These are phyloP conservation scores for Platalea minor DNA, from an alignment of 2,797 vertebrate genomes.

Conservation along the genomic window DNA sequence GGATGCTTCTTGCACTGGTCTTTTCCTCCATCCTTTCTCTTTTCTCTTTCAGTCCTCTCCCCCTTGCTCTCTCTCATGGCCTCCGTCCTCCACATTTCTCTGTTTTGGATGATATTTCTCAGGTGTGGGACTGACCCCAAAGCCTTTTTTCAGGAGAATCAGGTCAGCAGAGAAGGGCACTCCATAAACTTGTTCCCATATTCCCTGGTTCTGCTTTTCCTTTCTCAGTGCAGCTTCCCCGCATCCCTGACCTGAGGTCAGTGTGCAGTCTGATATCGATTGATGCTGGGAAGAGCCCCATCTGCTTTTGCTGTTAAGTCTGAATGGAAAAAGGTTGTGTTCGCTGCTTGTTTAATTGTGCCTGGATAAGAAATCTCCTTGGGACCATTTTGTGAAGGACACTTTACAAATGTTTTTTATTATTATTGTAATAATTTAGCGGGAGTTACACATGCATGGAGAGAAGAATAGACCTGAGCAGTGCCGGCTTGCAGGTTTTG, in stretches of 20 bases:
- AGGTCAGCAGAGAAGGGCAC: not conserved
- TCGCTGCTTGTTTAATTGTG: conserved; percentile 5
- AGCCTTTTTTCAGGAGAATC: not conserved
- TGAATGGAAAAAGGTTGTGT: not conserved
- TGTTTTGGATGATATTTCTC: not conserved
- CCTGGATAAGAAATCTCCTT: not conserved
- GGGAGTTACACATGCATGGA: not conserved
- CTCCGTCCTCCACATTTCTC: not conserved
- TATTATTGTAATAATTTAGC: not conserved
- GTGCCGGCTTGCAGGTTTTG: not conserved
- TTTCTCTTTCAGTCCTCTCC: not conserved
- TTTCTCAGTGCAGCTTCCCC: not conserved
- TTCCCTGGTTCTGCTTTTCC: not conserved
- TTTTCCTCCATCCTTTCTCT: not conserved
- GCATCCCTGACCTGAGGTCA: not conserved
- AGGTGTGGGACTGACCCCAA: not conserved
- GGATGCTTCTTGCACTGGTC: not conserved
- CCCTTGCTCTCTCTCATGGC: not conserved
- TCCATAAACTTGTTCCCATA: not conserved
- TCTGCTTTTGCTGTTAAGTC: not conserved
- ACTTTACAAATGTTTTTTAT: conserved; percentile 25
- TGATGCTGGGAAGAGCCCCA: not conserved
- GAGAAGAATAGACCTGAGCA: not conserved
- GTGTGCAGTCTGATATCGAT: rapidly evolving
- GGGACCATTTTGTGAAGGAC: not conserved